These are phyloP conservation scores for Cheilosia pagana DNA, from an alignment of 2,888 invertebrate species.

Conservation along the genomic window DNA sequence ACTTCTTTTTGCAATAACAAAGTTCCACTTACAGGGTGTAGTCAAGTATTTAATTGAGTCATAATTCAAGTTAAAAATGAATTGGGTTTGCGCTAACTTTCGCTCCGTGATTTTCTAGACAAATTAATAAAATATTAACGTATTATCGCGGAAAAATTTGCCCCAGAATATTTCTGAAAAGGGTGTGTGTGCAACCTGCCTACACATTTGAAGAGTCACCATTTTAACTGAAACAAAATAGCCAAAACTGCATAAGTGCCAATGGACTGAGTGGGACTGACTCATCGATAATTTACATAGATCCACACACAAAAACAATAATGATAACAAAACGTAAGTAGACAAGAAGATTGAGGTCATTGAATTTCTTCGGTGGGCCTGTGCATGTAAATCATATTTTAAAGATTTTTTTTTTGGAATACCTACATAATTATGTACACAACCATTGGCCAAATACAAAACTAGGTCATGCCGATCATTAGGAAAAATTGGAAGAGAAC, in stretches of 20 bases:
- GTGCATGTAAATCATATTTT: constrained; percentile 13
- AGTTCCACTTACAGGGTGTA: constrained; percentile 32
- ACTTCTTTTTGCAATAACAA: constrained; percentile 13
- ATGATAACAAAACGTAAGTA: constrained; percentile 58
- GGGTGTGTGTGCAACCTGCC: constrained; percentile 36
- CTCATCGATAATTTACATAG: constrained; percentile 22
- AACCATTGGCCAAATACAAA: constrained; percentile 8
- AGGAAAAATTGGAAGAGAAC: constrained; percentile 7
- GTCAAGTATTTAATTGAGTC: constrained; percentile 7
- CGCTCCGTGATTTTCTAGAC: neutral
- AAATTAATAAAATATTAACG: neutral
- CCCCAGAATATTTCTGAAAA: neutral
- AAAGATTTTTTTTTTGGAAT: constrained; percentile 20
- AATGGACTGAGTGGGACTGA: constrained; percentile 21
- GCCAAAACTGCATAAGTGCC: neutral
- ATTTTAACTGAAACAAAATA: neutral
- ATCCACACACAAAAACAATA: constrained; percentile 35
- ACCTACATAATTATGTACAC: constrained; percentile 24
- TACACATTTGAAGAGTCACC: constrained; percentile 1
- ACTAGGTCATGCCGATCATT: constrained; percentile 39
- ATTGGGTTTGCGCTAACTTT: too few species aligned
- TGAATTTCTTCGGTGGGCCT: constrained; percentile 39
- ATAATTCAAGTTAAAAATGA: neutral
- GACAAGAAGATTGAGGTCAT: constrained; percentile 34
- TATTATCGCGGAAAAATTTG: neutral